A percentile compares a stretch with the other conserved stretches of the same genome.
Evolutionary conservation across 2,797 vertebrate species (phyloP).

Genomic region (Gorsachius magnificus): DNA sequence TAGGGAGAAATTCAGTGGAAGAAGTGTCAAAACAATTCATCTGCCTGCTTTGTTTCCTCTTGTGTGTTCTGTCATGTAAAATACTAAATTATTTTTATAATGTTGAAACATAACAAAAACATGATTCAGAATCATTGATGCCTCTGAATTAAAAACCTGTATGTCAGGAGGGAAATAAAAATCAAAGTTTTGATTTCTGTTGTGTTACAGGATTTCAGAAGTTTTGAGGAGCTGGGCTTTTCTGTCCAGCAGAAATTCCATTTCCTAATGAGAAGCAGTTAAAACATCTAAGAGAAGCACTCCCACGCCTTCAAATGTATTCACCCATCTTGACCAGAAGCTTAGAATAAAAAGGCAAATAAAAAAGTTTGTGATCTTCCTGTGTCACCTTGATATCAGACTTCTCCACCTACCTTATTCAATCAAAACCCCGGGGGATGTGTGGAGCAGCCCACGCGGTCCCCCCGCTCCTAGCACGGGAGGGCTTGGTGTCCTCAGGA

Average conservation of each 20-base stretch:
- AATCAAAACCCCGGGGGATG: not conserved
- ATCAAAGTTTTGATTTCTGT: not conserved
- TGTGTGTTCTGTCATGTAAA: not conserved
- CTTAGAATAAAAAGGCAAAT: not conserved
- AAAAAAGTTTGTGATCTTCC: not conserved
- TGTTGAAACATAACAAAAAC: not conserved
- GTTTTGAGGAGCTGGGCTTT: not conserved
- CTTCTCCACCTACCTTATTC: not conserved
- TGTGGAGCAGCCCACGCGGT: fast-evolving
- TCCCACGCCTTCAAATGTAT: not conserved
- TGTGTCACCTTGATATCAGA: not conserved
- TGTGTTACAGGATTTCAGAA: not conserved
- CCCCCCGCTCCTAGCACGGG: not conserved
- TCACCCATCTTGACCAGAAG: not conserved
- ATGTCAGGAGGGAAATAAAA: not conserved
- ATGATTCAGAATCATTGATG: not conserved
- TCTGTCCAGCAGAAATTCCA: not conserved
- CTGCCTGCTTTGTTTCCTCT: slow-evolving; percentile 10
- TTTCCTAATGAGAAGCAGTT: not conserved
- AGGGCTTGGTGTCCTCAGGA: not conserved
- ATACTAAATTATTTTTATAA: not conserved
- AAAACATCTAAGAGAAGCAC: not conserved
- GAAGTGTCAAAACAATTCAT: slow-evolving; percentile 24
- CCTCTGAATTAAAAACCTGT: not conserved
- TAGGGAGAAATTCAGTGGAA: not conserved